These are phyloP conservation scores for Ormyrus labotus DNA, from an alignment of 2,888 invertebrate genomes.

Conservation along the genomic window DNA sequence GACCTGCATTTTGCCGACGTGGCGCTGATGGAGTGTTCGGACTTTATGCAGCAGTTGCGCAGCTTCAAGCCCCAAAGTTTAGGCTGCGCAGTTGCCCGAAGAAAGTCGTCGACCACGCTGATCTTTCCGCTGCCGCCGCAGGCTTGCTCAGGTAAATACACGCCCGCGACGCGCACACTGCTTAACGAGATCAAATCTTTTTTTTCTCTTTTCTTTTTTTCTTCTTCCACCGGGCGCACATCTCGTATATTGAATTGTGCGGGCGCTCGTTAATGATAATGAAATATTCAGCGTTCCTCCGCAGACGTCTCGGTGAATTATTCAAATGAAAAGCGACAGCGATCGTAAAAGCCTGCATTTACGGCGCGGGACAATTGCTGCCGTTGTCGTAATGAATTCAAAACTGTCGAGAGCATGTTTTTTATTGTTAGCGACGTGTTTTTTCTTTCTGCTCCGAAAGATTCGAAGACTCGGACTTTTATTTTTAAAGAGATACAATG, in stretches of 20 bases:
- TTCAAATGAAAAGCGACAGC: too few relatives aligned
- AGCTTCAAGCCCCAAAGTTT: conserved; percentile 97
- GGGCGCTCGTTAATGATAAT: conserved; percentile 36
- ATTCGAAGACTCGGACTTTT: too few relatives aligned
- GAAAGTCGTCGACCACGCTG: conserved; percentile 95
- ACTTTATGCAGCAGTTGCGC: conserved; percentile 97
- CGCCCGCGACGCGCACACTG: not conserved
- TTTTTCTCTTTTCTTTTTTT: too few relatives aligned
- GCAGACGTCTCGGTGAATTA: not conserved
- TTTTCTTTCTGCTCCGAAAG: too few relatives aligned
- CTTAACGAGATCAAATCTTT: not conserved
- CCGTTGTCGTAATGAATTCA: too few relatives aligned
- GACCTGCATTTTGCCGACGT: conserved; percentile 98
- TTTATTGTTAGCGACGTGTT: too few relatives aligned
- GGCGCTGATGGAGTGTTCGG: conserved; percentile 97
- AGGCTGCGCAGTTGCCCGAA: conserved; percentile 94
- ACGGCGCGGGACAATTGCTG: not conserved
- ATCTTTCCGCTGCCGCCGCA: conserved; percentile 96
- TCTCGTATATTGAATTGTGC: not conserved
- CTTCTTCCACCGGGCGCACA: not conserved
- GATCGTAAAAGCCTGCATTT: not conserved
- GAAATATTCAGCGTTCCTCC: conserved; percentile 13
- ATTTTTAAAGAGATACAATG: too few relatives aligned
- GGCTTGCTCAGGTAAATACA: conserved; percentile 89
- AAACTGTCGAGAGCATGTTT: too few relatives aligned